phyloP scores from a whole-genome alignment of 2,888 invertebrate species.

The Helicoverpa assulta region DNA sequence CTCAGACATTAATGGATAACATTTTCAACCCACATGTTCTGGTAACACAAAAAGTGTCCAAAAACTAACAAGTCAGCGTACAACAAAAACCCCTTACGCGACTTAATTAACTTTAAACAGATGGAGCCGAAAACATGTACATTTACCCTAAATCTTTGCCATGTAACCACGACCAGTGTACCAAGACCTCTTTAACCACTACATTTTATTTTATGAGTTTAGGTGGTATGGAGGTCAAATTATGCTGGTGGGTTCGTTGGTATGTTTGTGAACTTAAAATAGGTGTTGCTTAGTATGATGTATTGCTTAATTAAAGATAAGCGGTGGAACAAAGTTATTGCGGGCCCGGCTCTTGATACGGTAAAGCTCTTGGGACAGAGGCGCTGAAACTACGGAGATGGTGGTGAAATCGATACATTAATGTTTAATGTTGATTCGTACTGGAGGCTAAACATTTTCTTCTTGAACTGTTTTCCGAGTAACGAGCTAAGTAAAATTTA shows the following conservation, averaged over 20 bases:
- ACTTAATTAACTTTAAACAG: conserved; percentile 65
- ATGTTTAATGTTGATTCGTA: neutral
- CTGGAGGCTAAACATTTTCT: too few relatives aligned
- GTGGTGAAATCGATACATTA: conserved; percentile 1
- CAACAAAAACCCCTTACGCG: conserved; percentile 61
- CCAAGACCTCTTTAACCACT: conserved; percentile 19
- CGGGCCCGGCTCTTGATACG: conserved; percentile 16
- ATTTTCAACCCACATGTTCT: conserved; percentile 31
- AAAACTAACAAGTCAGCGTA: conserved; percentile 61
- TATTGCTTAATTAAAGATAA: conserved; percentile 71
- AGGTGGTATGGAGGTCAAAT: conserved; percentile 20
- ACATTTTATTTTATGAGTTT: conserved; percentile 5
- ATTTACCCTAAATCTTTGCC: conserved; percentile 58
- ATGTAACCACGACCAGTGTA: conserved; percentile 45
- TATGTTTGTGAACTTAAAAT: conserved; percentile 61
- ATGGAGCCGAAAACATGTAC: conserved; percentile 61
- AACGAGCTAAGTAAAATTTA: too few relatives aligned
- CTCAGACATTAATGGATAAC: conserved; percentile 16
- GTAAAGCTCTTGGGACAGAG: conserved; percentile 8
- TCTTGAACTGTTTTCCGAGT: neutral
- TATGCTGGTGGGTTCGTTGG: conserved; percentile 43
- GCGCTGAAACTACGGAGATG: neutral
- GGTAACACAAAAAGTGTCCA: conserved; percentile 43
- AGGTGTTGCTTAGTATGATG: conserved; percentile 70
- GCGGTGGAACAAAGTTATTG: conserved; percentile 49